Evolutionary conservation across 2,888 invertebrate species (phyloP).

Genomic region (Dexiosoma caninum): DNA sequence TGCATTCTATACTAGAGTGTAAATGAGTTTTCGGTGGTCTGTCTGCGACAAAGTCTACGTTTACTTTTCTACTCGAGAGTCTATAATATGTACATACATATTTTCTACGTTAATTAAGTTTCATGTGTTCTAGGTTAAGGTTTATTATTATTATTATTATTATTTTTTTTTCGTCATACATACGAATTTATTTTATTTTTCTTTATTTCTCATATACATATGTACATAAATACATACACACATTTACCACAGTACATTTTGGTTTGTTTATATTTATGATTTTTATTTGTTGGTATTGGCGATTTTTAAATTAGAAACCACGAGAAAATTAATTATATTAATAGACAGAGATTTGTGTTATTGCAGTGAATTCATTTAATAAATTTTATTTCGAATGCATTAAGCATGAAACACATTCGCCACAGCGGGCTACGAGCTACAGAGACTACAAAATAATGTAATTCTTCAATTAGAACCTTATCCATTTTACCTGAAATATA

Average conservation of each 20-base stretch:
- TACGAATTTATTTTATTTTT: neutral
- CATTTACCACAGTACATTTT: neutral
- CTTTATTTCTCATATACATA: no score
- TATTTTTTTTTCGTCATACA: no score
- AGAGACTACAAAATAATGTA: no score
- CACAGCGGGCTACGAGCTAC: no score
- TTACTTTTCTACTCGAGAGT: neutral
- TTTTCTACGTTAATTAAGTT: constrained; percentile 52
- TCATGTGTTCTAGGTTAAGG: constrained; percentile 55
- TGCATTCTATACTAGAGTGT: neutral
- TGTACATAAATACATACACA: neutral
- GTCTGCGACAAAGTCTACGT: neutral
- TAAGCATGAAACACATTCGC: no score
- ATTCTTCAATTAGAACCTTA: no score
- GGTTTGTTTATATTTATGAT: neutral
- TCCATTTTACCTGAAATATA: no score
- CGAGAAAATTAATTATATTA: neutral
- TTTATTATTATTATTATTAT: no score
- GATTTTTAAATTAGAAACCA: constrained; percentile 9
- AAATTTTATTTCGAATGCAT: no score
- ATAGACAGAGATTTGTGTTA: neutral
- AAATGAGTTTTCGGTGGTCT: neutral
- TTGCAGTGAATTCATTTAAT: neutral
- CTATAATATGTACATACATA: neutral
- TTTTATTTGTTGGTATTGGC: neutral